These are phyloP conservation scores for Branchellion lobata DNA, from an alignment of 2,888 invertebrate species.

Conservation along the genomic window DNA sequence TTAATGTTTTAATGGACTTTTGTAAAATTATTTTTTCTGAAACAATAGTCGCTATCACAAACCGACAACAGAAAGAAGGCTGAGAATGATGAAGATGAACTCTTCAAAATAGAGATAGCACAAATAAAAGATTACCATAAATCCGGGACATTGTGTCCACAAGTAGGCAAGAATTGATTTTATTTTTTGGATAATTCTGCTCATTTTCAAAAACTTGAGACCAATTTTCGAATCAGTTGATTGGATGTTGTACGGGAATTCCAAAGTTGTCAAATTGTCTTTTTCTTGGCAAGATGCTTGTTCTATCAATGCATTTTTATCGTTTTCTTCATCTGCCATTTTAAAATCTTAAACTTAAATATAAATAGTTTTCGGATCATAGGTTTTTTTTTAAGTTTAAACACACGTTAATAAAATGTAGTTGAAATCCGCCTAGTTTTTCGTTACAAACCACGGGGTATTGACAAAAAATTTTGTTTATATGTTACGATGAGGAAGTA, in stretches of 20 bases:
- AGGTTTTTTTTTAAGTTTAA: too few species aligned
- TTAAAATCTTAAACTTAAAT: neutral
- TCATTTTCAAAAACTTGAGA: neutral
- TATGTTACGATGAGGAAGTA: too few species aligned
- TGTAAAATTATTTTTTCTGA: neutral
- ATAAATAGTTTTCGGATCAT: neutral
- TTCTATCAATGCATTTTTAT: neutral
- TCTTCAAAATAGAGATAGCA: neutral
- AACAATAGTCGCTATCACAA: neutral
- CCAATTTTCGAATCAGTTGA: too few species aligned
- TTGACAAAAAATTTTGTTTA: too few species aligned
- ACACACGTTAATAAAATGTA: too few species aligned
- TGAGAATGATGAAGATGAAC: neutral
- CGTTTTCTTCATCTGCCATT: neutral
- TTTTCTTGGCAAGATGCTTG: neutral
- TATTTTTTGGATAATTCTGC: neutral
- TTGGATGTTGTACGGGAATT: too few species aligned
- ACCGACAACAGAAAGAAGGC: neutral
- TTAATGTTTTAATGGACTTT: neutral
- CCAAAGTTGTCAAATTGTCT: too few species aligned
- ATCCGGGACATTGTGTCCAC: neutral
- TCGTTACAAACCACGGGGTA: too few species aligned
- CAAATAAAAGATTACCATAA: neutral
- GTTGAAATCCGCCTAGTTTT: too few species aligned
- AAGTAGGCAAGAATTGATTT: neutral